Conservation (phyloP, 1,140 invertebrate species). For the Penaeus indicus region DNA sequence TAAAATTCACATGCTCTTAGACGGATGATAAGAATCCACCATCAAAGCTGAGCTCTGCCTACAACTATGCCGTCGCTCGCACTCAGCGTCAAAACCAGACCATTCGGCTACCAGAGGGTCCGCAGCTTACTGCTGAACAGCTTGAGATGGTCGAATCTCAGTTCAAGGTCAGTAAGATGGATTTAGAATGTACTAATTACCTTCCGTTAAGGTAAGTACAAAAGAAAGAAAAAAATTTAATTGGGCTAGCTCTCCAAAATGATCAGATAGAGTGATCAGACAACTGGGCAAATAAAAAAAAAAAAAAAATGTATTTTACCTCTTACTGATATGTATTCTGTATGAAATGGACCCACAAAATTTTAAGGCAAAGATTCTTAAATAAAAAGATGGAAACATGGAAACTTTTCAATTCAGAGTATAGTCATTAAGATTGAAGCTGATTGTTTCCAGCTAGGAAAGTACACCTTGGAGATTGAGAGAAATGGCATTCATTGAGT, state of each 20-base stretch:
- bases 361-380: no score
- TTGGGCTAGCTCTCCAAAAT: not conserved
- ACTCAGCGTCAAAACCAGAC: conserved; percentile 49
- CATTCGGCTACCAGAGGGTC: conserved; percentile 63
- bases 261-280: no score
- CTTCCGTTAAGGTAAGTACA: conserved; percentile 33
- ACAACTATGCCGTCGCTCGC: conserved; percentile 60
- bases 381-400: no score
- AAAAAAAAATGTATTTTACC: no score
- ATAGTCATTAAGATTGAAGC: not conserved
- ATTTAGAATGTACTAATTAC: not conserved
- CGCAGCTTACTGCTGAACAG: conserved; percentile 62
- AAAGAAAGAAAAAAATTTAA: not conserved
- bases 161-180: conserved; percentile 60
- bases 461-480: no score
- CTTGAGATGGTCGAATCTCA: conserved; percentile 64
- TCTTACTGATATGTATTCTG: no score
- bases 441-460: not conserved
- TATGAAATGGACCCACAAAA: no score
- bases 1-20: conserved; percentile 43
- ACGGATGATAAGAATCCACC: conserved; percentile 55
- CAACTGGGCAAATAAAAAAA: not conserved
- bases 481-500: not conserved
- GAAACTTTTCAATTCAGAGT: no score
- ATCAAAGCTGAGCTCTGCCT: conserved; percentile 63